Evolutionary conservation across 2,797 vertebrate species (phyloP).

Genomic region (Argyrosomus regius): DNA sequence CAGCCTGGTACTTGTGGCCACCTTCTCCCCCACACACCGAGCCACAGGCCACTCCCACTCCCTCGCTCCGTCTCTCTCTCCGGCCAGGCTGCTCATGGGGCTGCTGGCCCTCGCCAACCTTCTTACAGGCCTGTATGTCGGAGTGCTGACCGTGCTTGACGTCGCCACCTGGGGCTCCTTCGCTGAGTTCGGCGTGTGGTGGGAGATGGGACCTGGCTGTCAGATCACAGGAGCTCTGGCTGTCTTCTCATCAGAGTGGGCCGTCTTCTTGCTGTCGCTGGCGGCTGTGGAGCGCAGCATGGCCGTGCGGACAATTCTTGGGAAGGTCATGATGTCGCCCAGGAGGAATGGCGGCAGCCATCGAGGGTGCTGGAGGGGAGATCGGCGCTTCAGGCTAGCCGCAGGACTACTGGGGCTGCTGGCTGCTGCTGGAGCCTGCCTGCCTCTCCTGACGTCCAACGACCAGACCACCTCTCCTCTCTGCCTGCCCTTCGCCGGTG

Average conservation of each 20-base stretch:
- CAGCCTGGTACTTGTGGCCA: slow-evolving; percentile 91
- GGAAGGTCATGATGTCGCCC: slow-evolving; percentile 82
- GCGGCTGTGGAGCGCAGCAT: slow-evolving; percentile 94
- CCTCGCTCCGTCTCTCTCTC: slow-evolving; percentile 75
- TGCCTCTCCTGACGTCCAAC: slow-evolving; percentile 87
- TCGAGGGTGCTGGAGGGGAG: slow-evolving; percentile 80
- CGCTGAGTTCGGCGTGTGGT: slow-evolving; percentile 94
- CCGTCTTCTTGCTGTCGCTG: slow-evolving; percentile 91
- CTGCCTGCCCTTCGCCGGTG: slow-evolving; percentile 95
- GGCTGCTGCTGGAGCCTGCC: slow-evolving; percentile 88
- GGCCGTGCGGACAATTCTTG: slow-evolving; percentile 89
- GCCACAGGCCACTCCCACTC: slow-evolving; percentile 46
- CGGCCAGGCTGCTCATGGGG: slow-evolving; percentile 91
- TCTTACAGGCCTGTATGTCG: slow-evolving; percentile 93
- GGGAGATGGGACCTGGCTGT: slow-evolving; percentile 95
- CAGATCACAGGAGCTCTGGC: slow-evolving; percentile 92
- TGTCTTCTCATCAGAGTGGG: slow-evolving; percentile 95
- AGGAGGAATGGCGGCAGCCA: slow-evolving; percentile 72
- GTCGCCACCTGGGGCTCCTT: slow-evolving; percentile 95
- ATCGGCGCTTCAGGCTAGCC: slow-evolving; percentile 83
- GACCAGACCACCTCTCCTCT: slow-evolving; percentile 91
- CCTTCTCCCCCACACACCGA: slow-evolving; percentile 86
- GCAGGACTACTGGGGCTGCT: slow-evolving; percentile 87
- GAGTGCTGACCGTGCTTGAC: slow-evolving; percentile 92
- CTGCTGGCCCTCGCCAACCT: slow-evolving; percentile 95